Conservation (phyloP, 2,113 vertebrate species). For the Charina bottae region DNA sequence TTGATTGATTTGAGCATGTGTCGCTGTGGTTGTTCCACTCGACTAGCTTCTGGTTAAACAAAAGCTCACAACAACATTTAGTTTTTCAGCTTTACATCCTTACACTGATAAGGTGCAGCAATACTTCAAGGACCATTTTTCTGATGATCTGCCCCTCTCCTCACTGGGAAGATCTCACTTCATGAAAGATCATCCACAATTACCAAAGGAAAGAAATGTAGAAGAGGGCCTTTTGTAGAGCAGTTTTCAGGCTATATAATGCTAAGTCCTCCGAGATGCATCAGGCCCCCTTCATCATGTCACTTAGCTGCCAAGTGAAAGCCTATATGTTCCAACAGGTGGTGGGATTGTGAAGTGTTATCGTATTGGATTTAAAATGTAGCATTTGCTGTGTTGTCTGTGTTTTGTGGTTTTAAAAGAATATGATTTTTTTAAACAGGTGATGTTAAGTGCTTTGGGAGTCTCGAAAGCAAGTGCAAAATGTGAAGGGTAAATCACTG, state of each 20-base stretch:
- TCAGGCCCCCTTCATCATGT: background rate
- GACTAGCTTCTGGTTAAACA: background rate
- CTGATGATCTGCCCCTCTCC: background rate
- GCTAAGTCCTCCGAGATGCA: background rate
- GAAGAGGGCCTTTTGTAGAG: background rate
- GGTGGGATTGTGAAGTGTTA: background rate
- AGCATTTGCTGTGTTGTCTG: background rate
- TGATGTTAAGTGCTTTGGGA: background rate
- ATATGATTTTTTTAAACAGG: background rate
- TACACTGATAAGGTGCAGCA: background rate
- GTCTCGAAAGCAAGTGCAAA: background rate
- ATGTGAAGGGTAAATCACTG: background rate
- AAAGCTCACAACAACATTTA: background rate
- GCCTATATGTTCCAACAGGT: background rate
- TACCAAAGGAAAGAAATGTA: background rate
- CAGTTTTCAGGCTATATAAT: background rate
- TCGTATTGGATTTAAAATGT: background rate
- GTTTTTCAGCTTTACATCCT: background rate
- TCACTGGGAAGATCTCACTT: background rate
- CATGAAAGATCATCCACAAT: background rate
- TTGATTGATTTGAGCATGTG: too few species aligned
- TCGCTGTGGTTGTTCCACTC: background rate
- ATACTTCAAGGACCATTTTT: too few species aligned
- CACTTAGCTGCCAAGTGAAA: background rate
- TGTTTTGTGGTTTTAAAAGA: background rate